phyloP scores from a whole-genome alignment of 2,113 vertebrate species.

The Rhinichthys klamathensis region DNA sequence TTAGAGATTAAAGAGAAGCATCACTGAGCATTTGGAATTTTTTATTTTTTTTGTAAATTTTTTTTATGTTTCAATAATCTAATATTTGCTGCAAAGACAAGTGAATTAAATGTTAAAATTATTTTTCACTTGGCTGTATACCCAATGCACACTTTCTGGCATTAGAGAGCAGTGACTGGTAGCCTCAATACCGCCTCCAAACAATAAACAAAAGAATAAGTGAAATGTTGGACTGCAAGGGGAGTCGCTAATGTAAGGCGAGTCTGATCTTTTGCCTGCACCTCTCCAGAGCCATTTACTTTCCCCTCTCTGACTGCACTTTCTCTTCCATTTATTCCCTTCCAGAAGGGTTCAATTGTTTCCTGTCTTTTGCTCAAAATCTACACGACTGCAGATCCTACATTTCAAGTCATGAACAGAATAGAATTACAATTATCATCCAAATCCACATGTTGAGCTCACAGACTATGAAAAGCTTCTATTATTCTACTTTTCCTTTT shows the following conservation, averaged over 20 bases:
- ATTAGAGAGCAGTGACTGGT: slow-evolving; percentile 54
- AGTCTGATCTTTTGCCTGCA: slow-evolving; percentile 49
- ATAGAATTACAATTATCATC: slow-evolving; percentile 19
- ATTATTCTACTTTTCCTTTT: not conserved
- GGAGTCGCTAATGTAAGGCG: slow-evolving; percentile 14
- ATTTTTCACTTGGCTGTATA: not conserved
- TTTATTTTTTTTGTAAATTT: too few relatives aligned
- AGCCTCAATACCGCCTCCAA: slow-evolving; percentile 56
- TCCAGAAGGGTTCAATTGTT: slow-evolving; percentile 31
- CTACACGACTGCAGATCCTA: not conserved
- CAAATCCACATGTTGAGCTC: slow-evolving; percentile 25
- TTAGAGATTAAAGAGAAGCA: not conserved
- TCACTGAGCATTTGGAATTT: not conserved
- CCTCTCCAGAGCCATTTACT: slow-evolving; percentile 58
- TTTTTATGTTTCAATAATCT: not conserved
- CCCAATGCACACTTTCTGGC: slow-evolving; percentile 16
- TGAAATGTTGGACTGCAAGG: slow-evolving; percentile 70
- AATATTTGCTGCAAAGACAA: not conserved
- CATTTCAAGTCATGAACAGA: not conserved
- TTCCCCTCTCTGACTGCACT: slow-evolving; percentile 14
- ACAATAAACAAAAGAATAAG: slow-evolving; percentile 66
- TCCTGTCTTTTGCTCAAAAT: slow-evolving; percentile 14
- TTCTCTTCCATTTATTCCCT: slow-evolving; percentile 25
- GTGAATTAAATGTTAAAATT: not conserved
- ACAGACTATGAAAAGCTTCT: slow-evolving; percentile 1